Percentiles rank a stretch among this genome's conserved stretches.
Conservation (phyloP, 2,888 invertebrate species). For the Drosophila mayaguana region DNA sequence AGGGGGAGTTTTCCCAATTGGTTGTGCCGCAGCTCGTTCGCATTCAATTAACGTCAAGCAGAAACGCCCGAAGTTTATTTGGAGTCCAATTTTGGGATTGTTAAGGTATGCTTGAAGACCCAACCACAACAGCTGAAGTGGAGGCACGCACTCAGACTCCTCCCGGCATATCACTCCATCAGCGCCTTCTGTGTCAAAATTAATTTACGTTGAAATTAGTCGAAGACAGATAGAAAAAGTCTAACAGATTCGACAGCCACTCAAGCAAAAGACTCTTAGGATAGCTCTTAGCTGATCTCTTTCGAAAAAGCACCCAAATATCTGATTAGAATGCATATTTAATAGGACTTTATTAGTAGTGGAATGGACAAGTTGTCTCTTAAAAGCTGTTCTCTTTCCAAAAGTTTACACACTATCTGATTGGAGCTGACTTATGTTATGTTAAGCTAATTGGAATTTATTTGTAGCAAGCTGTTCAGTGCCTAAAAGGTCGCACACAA, state of each 20-base stretch:
- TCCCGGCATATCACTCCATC: constrained; percentile 57
- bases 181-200: constrained; percentile 60
- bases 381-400: constrained; percentile 4
- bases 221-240: constrained; percentile 33
- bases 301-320: not conserved
- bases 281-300: constrained; percentile 6
- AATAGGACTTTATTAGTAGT: not conserved
- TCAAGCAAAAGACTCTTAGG: constrained; percentile 11
- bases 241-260: constrained; percentile 43
- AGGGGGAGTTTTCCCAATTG: constrained; percentile 33
- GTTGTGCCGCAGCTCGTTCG: constrained; percentile 58
- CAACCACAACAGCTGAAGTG: constrained; percentile 2
- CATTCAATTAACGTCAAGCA: constrained; percentile 74
- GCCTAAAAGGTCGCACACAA: constrained; percentile 35
- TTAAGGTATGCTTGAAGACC: constrained; percentile 30
- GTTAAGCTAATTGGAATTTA: constrained; percentile 9
- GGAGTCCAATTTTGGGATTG: constrained; percentile 22
- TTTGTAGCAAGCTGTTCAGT: constrained; percentile 29
- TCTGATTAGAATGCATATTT: constrained; percentile 1
- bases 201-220: constrained; percentile 67
- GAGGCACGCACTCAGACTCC: not conserved
- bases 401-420: not conserved
- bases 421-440: not conserved
- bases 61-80: constrained; percentile 28
- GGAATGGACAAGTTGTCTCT: constrained; percentile 22